Conservation (phyloP, 2,888 invertebrate genomes). For the Meliscaeva auricollis region DNA sequence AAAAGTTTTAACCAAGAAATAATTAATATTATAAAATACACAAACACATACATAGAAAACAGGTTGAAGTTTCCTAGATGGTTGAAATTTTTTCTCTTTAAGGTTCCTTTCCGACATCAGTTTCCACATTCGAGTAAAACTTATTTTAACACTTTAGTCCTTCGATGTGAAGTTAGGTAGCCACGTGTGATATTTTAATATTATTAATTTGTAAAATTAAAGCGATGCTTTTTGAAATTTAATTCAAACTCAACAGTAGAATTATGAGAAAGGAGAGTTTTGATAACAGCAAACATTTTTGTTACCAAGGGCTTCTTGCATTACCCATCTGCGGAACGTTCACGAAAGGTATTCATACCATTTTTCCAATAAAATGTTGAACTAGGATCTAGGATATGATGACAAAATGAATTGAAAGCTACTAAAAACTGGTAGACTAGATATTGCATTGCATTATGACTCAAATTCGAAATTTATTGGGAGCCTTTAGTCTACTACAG, state of each 20-base stretch:
- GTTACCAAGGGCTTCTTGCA: too few species aligned
- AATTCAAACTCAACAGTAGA: background rate
- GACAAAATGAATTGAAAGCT: too few species aligned
- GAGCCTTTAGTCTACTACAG: too few species aligned
- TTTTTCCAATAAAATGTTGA: too few species aligned
- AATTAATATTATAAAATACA: constrained; percentile 20
- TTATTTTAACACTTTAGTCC: constrained; percentile 9
- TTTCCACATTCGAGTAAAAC: constrained; percentile 2
- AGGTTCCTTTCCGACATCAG: background rate
- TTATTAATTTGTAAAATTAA: constrained; percentile 48
- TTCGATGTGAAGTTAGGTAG: background rate
- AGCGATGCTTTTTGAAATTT: constrained; percentile 5
- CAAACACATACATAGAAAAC: background rate
- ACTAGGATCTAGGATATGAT: too few species aligned
- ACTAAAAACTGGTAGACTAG: too few species aligned
- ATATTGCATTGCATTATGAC: too few species aligned
- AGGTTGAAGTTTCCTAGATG: constrained; percentile 23
- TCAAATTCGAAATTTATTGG: too few species aligned
- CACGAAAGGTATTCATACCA: too few species aligned
- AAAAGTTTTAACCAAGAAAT: constrained; percentile 52
- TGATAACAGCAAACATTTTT: too few species aligned
- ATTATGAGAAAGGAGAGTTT: too few species aligned
- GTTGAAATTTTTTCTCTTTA: background rate
- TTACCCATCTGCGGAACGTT: too few species aligned
- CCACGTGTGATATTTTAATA: constrained; percentile 31